Conservation (phyloP, 1,140 invertebrate species). For the Trinorchestia longiramus region DNA sequence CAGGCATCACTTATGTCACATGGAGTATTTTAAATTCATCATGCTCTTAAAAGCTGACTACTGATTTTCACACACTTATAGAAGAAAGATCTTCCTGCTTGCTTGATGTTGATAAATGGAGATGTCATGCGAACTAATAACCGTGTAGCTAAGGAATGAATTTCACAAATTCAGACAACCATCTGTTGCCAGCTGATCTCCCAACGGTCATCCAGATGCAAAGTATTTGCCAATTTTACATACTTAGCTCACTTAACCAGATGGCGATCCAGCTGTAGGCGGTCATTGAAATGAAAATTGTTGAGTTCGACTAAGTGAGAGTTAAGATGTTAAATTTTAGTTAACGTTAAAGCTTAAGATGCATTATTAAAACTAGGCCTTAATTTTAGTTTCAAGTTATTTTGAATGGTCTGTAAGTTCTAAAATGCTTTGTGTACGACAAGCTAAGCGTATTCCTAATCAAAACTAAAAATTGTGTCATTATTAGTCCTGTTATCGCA, state of each 20-base stretch:
- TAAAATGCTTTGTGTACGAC: too few relatives aligned
- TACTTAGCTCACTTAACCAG: neutral
- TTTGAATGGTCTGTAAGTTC: too few relatives aligned
- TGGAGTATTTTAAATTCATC: neutral
- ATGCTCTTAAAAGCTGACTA: neutral
- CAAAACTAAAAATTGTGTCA: too few relatives aligned
- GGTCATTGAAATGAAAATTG: too few relatives aligned
- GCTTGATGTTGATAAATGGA: neutral
- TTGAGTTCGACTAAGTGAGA: too few relatives aligned
- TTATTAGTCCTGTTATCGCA: too few relatives aligned
- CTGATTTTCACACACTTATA: neutral
- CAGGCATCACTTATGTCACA: neutral
- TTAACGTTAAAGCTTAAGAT: too few relatives aligned
- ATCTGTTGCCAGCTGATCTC: neutral
- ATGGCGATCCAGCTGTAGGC: too few relatives aligned
- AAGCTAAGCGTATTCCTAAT: too few relatives aligned
- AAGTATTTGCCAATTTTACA: neutral
- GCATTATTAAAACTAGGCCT: too few relatives aligned
- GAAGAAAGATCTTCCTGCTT: neutral
- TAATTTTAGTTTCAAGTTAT: too few relatives aligned
- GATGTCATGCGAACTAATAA: neutral
- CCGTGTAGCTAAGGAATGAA: neutral
- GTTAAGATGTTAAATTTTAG: too few relatives aligned
- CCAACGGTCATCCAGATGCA: neutral
- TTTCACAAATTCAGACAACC: neutral